Base-by-base conservation (phyloP, 2,888 invertebrate species). In the Poecilobothrus nobilitatus region DNA sequence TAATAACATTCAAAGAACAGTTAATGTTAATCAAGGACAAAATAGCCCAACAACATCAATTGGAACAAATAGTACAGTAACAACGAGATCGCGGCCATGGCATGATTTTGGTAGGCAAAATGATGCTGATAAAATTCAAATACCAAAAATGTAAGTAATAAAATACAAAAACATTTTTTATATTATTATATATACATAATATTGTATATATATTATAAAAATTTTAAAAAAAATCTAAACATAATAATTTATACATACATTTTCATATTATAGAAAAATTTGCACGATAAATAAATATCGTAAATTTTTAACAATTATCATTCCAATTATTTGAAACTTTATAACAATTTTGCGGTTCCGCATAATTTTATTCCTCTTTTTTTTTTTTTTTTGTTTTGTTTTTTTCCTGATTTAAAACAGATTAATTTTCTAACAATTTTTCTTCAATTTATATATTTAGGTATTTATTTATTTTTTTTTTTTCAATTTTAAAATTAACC, bases 101-200 rank as follows among this genome's bases (percentile, higher is more conserved):
- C 95, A 94, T 83, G 95, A 95, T 84, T 95, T 94, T 83, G 95
- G 94, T 69, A 86, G 95, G 73, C 94, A 94, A 80, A 94, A 94
- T 79, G 95, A 95, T 82, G 93, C 93, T 69, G 95, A 95, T 83
- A 95, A 95, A 86, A 94, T 97, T 80, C 95, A 96, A 86, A 97
- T 97, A 85, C 94, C 95, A 82, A 97, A 97, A 91, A 86, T 95
- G 95, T 96, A 86, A 94, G 95, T 91, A 79, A 61, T 37, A n/a
- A 34, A 33, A 61, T 37, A 3, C 20, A 67, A 15, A 27, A n/a
- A n/a, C n/a, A n/a, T n/a, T n/a, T n/a, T n/a, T n/a, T n/a, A n/a
- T n/a, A n/a, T 20, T 63, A n/a, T 18, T 61, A 20, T n/a, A 61
- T 61, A n/a, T 61, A n/a, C 18, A 4, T 61, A n/a, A 22, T n/a